Evolutionary conservation across 2,113 vertebrate species (phyloP).

Genomic region (Plecotus auritus): DNA sequence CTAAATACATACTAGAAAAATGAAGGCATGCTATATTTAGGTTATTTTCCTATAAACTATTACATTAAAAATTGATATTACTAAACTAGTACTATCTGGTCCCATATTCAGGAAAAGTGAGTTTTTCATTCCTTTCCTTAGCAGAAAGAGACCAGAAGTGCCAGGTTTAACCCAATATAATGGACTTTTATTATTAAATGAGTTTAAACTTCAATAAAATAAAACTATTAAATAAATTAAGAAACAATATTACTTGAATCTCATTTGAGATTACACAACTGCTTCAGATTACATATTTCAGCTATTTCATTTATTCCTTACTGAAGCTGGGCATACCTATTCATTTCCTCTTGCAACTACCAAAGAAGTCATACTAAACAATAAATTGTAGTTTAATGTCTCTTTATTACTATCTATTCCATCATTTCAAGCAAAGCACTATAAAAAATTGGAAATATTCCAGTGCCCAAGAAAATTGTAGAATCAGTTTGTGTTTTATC

Average conservation of each 20-base stretch:
- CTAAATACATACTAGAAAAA: neutral
- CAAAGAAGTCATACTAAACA: neutral
- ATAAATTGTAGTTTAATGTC: neutral
- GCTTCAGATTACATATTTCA: neutral
- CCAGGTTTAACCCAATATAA: constrained; percentile 18
- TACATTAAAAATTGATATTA: neutral
- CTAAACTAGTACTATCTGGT: neutral
- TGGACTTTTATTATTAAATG: constrained; percentile 38
- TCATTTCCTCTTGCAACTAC: neutral
- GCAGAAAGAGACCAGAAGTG: neutral
- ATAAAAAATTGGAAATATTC: neutral
- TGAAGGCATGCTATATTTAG: neutral
- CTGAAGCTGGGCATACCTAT: neutral
- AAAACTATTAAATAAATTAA: constrained; percentile 13
- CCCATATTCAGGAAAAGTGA: neutral
- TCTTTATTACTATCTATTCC: neutral
- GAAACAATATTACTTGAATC: neutral
- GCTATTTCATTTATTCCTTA: neutral
- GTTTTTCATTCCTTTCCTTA: constrained; percentile 20
- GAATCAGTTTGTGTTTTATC: neutral
- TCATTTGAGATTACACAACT: neutral
- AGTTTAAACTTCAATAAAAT: constrained; percentile 48
- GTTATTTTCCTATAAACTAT: constrained; percentile 27
- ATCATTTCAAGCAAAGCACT: constrained; percentile 10
- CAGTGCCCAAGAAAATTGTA: neutral